These are phyloP conservation scores for Gallirallus australis DNA, from an alignment of 2,797 vertebrate species.

Conservation along the genomic window DNA sequence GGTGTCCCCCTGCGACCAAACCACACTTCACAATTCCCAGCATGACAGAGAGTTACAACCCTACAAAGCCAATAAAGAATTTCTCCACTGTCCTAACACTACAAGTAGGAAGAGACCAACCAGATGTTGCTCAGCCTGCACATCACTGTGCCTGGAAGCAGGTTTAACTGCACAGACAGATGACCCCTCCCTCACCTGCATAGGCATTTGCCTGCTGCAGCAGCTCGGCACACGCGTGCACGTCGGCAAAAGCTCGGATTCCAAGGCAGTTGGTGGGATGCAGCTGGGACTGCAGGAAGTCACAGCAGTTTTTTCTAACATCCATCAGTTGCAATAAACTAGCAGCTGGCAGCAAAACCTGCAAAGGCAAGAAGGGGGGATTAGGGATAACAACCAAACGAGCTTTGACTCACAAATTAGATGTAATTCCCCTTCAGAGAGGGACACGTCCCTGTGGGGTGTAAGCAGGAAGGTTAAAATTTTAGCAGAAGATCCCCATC, in stretches of 20 bases:
- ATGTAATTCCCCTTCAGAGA: neutral
- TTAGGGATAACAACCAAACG: neutral
- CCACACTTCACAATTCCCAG: neutral
- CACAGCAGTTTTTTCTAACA: conserved; percentile 93
- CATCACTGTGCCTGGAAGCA: neutral
- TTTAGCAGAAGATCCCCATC: neutral
- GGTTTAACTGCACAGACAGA: neutral
- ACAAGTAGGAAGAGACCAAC: neutral
- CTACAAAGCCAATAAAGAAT: neutral
- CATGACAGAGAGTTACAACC: neutral
- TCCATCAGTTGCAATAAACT: conserved; percentile 95
- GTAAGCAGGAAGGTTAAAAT: neutral
- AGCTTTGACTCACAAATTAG: neutral
- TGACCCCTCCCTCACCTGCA: conserved; percentile 82
- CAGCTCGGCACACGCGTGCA: conserved; percentile 92
- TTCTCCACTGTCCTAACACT: neutral
- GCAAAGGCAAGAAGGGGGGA: neutral
- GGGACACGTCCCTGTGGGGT: neutral
- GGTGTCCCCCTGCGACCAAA: rapidly evolving
- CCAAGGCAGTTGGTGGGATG: conserved; percentile 96
- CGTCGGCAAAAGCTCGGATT: conserved; percentile 93
- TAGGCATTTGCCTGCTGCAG: conserved; percentile 92
- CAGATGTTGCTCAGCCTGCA: rapidly evolving
- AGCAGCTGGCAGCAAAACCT: conserved; percentile 94
- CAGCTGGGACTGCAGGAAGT: conserved; percentile 95